Conservation (phyloP, 2,797 vertebrate genomes). For the Podarcis siculus region DNA sequence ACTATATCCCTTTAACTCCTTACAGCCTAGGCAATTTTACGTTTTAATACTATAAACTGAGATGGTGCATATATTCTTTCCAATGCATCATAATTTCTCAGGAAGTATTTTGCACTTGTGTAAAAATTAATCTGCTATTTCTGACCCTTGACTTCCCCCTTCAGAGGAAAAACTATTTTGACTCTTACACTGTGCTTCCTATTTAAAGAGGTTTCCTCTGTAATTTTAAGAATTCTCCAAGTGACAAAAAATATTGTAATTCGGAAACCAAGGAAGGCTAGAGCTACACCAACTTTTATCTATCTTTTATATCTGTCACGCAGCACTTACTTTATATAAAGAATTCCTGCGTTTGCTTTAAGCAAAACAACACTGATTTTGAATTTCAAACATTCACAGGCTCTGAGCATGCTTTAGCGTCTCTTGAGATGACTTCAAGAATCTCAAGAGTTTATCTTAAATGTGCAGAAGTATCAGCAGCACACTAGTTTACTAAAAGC, state of each 20-base stretch:
- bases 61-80: constrained; percentile 44
- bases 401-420: constrained; percentile 45
- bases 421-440: constrained; percentile 64
- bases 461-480: constrained; percentile 59
- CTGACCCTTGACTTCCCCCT: constrained; percentile 75
- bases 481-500: constrained; percentile 60
- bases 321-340: constrained; percentile 53
- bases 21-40: constrained; percentile 37
- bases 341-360: constrained; percentile 52
- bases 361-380: constrained; percentile 65
- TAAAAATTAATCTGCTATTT: constrained; percentile 75
- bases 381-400: constrained; percentile 60
- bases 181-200: constrained; percentile 70
- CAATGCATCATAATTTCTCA: constrained; percentile 62
- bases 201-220: constrained; percentile 73
- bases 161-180: constrained; percentile 70
- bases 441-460: constrained; percentile 44
- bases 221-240: constrained; percentile 74
- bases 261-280: constrained; percentile 63
- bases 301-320: constrained; percentile 57
- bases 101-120: constrained; percentile 66
- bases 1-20: constrained; percentile 40
- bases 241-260: constrained; percentile 50
- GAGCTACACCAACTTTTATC: constrained; percentile 57
- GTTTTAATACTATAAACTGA: constrained; percentile 47